These are phyloP conservation scores for Lithobates pipiens DNA, from an alignment of 2,797 vertebrate species.

Conservation along the genomic window DNA sequence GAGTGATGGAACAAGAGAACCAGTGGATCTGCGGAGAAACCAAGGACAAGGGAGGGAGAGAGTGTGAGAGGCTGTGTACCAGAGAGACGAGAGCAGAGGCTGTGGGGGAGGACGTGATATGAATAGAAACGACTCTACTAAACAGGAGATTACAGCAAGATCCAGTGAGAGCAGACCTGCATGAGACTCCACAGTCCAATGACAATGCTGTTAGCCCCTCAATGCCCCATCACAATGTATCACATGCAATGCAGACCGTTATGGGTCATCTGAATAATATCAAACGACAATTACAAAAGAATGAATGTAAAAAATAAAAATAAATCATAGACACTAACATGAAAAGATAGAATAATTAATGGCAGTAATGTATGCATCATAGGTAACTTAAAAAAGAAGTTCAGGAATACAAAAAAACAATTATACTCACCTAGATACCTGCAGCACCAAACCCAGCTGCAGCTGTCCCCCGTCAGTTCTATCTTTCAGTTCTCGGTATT, in stretches of 20 bases:
- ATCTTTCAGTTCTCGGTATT: too few species aligned
- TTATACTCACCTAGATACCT: too few species aligned
- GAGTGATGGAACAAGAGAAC: conserved; percentile 29
- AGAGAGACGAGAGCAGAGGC: conserved; percentile 28
- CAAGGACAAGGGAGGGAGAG: conserved; percentile 17
- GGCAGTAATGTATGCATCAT: too few species aligned
- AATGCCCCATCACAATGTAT: neutral
- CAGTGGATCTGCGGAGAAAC: conserved; percentile 44
- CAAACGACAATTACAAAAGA: neutral
- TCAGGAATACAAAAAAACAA: too few species aligned
- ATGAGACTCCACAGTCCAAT: conserved; percentile 32
- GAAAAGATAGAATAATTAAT: too few species aligned
- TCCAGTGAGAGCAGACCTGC: conserved; percentile 44
- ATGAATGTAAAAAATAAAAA: neutral
- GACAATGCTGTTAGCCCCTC: conserved; percentile 11
- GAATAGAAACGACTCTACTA: conserved; percentile 57
- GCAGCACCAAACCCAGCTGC: too few species aligned
- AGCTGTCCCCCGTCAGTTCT: too few species aligned
- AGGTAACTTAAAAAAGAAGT: too few species aligned
- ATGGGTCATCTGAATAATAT: conserved; percentile 8
- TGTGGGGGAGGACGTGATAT: conserved; percentile 62
- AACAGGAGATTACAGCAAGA: conserved; percentile 53
- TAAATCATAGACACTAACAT: too few species aligned
- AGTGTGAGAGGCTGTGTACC: conserved; percentile 18
- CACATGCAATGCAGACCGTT: conserved; percentile 10